Base-by-base conservation (phyloP, 2,888 invertebrate species). In the Rotaria sp. region DNA sequence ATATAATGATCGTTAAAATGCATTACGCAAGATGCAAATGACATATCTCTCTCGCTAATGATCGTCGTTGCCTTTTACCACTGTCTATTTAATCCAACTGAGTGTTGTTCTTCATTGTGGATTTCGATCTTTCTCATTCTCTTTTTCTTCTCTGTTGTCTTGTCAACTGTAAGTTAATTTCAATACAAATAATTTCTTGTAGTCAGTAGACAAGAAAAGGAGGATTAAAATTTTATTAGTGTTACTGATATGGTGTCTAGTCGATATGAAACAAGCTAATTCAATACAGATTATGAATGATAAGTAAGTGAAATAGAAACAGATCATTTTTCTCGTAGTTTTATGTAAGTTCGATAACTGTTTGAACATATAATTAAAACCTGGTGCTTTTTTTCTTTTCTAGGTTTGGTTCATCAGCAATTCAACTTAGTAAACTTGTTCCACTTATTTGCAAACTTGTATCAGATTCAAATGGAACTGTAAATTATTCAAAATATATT, bases 391-490 rank as follows among this genome's bases (percentile, higher is more conserved):
- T 50, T 15, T 1, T 21, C 3, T 4, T 52, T 3, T 52, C 24
- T 52, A 52, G 96, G 87, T 95, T 96, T 92, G 96, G 96, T 86
- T 94, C 95, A 4, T 94, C 94, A 84, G 94, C 95, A 88, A 92
- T 97, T 88, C 94, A 94, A 85, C 92, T 97, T 85, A 94, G 94
- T 15, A 94, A 94, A 59, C 94, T 95, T 80, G 94, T 96, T 88
- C 95, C 95, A 7, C 93, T 93, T 88, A 94, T 97, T 87, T 94
- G 95, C 10, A 94, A 94, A 88, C 92, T 96, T 86, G 92, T 96
- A 86, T 94, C 95, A 1, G 97, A 97, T 92, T 96, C 96, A 11
- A 95, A 94, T 88, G 93, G 94, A 2, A 24, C 41, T n/a, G 80
- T 80, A 80, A 26, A 80, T 13, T 26, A 38, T 38, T 24, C 7